These are phyloP conservation scores for Lepilemur septentrionalis DNA, from an alignment of 2,797 vertebrate species.

Conservation along the genomic window DNA sequence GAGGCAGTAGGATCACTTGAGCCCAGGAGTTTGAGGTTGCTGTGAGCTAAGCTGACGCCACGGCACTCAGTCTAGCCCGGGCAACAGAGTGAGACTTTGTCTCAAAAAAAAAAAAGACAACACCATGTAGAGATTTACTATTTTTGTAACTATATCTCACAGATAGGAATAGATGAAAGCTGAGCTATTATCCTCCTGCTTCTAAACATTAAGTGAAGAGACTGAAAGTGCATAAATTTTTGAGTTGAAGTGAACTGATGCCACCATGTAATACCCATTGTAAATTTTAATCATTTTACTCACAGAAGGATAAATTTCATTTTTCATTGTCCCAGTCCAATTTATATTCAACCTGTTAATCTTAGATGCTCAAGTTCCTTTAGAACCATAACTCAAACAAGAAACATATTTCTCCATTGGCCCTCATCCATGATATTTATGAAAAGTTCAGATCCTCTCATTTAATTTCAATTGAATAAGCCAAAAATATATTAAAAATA, in stretches of 20 bases:
- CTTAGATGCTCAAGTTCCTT: background rate
- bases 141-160: background rate
- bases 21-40: too few species aligned
- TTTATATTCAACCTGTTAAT: background rate
- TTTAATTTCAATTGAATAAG: background rate
- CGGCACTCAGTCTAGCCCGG: too few species aligned
- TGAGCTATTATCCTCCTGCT: background rate
- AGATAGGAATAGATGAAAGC: background rate
- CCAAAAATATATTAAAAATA: background rate
- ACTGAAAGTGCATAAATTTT: background rate
- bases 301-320: background rate
- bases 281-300: background rate
- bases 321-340: background rate
- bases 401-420: background rate
- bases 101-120: too few species aligned
- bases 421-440: background rate
- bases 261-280: background rate
- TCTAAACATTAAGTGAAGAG: background rate
- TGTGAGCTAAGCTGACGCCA: too few species aligned
- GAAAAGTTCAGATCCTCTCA: background rate
- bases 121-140: background rate
- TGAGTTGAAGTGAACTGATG: background rate
- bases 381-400: background rate
- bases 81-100: too few species aligned
- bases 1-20: too few species aligned